These are phyloP conservation scores for Pterostichus madidus DNA, from an alignment of 2,888 invertebrate genomes.

Conservation along the genomic window DNA sequence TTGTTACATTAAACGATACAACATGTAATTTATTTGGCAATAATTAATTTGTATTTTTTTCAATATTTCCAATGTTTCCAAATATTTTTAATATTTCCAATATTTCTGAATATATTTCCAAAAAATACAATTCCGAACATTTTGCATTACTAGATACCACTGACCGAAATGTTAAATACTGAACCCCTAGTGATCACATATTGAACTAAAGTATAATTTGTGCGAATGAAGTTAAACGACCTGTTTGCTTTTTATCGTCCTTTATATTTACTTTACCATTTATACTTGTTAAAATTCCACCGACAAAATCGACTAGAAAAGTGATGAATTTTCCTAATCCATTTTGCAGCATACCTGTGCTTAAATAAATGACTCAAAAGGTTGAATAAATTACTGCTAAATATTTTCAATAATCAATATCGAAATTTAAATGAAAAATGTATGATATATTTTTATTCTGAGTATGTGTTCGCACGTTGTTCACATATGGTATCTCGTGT, in stretches of 20 bases:
- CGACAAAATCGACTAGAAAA: not conserved
- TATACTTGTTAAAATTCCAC: slow-evolving; percentile 2
- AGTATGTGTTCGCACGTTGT: not conserved
- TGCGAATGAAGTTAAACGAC: no score
- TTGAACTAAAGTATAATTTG: not conserved
- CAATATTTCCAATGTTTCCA: no score
- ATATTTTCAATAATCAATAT: slow-evolving; percentile 19
- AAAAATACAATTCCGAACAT: no score
- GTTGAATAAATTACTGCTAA: slow-evolving; percentile 13
- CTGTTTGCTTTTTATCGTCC: no score
- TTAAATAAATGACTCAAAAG: slow-evolving; percentile 11
- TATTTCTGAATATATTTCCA: no score
- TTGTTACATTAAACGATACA: no score
- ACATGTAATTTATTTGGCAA: no score
- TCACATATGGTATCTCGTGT: not conserved
- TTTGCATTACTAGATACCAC: no score
- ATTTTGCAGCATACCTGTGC: not conserved
- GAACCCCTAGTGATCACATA: not conserved
- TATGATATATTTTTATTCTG: slow-evolving; percentile 5
- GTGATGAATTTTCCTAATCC: slow-evolving; percentile 11
- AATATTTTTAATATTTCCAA: no score
- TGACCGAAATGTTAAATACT: not conserved
- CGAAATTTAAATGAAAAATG: slow-evolving; percentile 21
- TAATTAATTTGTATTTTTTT: no score
- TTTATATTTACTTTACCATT: not conserved